phyloP scores from a whole-genome alignment of 2,113 vertebrate genomes.

The Pleuronectes platessa region DNA sequence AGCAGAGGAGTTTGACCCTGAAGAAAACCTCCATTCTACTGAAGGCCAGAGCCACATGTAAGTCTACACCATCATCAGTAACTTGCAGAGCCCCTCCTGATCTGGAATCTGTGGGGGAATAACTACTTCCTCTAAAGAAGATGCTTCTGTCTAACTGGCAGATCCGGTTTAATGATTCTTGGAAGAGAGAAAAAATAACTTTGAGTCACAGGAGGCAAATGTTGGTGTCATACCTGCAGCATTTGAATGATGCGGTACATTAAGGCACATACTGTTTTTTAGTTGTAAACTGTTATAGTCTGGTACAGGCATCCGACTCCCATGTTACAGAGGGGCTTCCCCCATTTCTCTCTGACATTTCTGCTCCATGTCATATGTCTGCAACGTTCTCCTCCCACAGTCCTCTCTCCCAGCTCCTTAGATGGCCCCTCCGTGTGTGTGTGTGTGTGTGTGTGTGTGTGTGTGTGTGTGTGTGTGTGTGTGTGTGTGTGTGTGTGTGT shows the following conservation, averaged over 20 bases:
- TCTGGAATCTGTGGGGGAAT: not conserved
- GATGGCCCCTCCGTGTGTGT: conserved; percentile 62
- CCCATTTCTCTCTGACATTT: conserved; percentile 61
- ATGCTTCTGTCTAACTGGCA: not conserved
- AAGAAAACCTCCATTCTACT: conserved; percentile 75
- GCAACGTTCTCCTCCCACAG: conserved; percentile 66
- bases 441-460: conserved; percentile 38
- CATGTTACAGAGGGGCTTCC: conserved; percentile 60
- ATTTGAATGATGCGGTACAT: conserved; percentile 26
- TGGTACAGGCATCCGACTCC: conserved; percentile 41
- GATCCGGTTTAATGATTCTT: conserved; percentile 28
- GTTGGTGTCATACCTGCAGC: conserved; percentile 6
- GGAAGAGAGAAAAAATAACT: conserved; percentile 5
- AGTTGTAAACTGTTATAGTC: conserved; percentile 35
- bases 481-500: conserved; percentile 26
- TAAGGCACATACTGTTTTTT: conserved; percentile 45
- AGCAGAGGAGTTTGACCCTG: conserved; percentile 85
- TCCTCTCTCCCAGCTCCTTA: conserved; percentile 68
- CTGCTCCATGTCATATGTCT: conserved; percentile 74
- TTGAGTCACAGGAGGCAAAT: conserved; percentile 13
- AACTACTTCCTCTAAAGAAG: not conserved
- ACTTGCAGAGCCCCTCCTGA: not conserved
- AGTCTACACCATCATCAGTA: conserved; percentile 41
- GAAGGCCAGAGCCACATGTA: conserved; percentile 83
- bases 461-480: conserved; percentile 21